These are phyloP conservation scores for Odontomyia ornata DNA, from an alignment of 2,888 invertebrate species.

Conservation along the genomic window DNA sequence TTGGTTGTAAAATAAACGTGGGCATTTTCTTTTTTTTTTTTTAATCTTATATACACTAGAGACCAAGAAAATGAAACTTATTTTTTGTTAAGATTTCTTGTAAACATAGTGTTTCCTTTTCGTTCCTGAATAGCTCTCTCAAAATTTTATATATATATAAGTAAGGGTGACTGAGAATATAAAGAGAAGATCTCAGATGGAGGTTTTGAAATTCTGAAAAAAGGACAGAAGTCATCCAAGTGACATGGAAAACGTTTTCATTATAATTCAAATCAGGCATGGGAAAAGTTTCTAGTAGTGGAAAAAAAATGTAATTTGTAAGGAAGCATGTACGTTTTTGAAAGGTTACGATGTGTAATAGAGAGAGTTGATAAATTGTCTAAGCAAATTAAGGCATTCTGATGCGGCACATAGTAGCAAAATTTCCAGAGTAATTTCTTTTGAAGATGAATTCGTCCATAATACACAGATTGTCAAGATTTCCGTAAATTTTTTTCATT, in stretches of 20 bases:
- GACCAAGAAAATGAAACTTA: conserved; percentile 4
- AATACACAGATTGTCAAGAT: too few species aligned
- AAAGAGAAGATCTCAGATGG: too few species aligned
- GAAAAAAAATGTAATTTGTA: too few species aligned
- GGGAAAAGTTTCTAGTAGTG: too few species aligned
- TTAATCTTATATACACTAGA: not conserved
- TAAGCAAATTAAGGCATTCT: too few species aligned
- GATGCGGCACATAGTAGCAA: too few species aligned
- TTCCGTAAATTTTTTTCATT: too few species aligned
- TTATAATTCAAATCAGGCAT: not conserved
- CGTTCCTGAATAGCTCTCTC: not conserved
- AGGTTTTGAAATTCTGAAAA: not conserved
- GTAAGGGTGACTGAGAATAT: not conserved
- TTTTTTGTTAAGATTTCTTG: not conserved
- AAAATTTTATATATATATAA: not conserved
- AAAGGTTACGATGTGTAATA: too few species aligned
- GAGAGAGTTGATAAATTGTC: too few species aligned
- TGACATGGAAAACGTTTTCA: conserved; percentile 9
- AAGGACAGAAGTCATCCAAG: not conserved
- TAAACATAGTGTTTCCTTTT: conserved; percentile 1
- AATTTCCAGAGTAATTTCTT: too few species aligned
- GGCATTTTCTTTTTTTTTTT: not conserved
- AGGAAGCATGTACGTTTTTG: too few species aligned
- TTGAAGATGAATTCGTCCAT: too few species aligned
- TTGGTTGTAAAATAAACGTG: not conserved